Conservation (phyloP, 1,140 invertebrate genomes). For the Chrysomallon squamiferum region DNA sequence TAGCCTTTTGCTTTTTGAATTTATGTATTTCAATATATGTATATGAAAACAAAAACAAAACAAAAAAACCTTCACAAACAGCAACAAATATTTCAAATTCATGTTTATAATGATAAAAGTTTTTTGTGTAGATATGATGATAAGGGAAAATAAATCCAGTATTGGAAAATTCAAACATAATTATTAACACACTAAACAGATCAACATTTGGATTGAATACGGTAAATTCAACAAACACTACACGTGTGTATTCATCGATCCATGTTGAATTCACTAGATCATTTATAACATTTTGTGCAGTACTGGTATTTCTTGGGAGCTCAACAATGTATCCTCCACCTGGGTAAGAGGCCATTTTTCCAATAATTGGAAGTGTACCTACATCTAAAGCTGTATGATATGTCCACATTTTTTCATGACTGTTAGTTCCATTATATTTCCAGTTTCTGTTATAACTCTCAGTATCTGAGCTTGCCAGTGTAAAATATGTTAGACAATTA, state of each 20-base stretch:
- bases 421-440: too few relatives aligned
- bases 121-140: slow-evolving; percentile 28
- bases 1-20: background rate
- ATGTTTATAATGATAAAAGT: slow-evolving; percentile 19
- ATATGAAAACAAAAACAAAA: slow-evolving; percentile 16
- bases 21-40: slow-evolving; percentile 24
- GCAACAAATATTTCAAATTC: slow-evolving; percentile 19
- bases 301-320: slow-evolving; percentile 52
- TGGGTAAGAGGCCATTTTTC: slow-evolving; percentile 25
- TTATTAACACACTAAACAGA: slow-evolving; percentile 45
- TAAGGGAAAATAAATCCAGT: slow-evolving; percentile 19
- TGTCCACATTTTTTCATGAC: slow-evolving; percentile 13
- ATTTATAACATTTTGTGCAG: slow-evolving; percentile 47
- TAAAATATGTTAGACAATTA: too few relatives aligned
- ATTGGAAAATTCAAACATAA: slow-evolving; percentile 40
- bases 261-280: slow-evolving; percentile 58
- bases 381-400: slow-evolving; percentile 34
- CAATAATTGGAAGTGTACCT: slow-evolving; percentile 31
- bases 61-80: slow-evolving; percentile 21
- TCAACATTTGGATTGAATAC: slow-evolving; percentile 65
- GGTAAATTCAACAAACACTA: slow-evolving; percentile 66
- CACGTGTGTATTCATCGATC: slow-evolving; percentile 65
- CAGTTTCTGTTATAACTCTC: too few relatives aligned
- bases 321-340: slow-evolving; percentile 65
- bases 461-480: too few relatives aligned